Conservation (phyloP, 2,888 invertebrate genomes). For the Chouioia cunea region DNA sequence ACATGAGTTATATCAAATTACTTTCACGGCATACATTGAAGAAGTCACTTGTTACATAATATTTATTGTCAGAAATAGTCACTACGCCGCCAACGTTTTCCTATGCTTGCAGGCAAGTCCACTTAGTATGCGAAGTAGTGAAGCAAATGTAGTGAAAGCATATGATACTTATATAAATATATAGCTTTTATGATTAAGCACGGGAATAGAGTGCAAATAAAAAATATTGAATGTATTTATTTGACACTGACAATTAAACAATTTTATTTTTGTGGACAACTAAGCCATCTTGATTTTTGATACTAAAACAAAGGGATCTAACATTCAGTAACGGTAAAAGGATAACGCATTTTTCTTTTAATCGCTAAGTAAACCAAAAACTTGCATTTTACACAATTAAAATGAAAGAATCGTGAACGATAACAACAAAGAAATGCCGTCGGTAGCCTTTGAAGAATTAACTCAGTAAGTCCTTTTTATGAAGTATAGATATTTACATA, state of each 20-base stretch:
- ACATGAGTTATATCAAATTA: too few relatives aligned
- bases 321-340: too few relatives aligned
- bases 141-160: conserved; percentile 10
- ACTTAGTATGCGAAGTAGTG: conserved; percentile 9
- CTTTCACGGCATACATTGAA: too few relatives aligned
- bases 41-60: too few relatives aligned
- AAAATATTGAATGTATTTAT: too few relatives aligned
- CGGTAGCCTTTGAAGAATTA: conserved; percentile 48
- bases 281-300: not conserved
- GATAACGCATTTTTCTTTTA: too few relatives aligned
- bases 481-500: conserved; percentile 47
- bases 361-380: too few relatives aligned
- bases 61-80: too few relatives aligned
- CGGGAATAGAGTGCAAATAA: not conserved
- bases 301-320: not conserved
- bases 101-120: conserved; percentile 23
- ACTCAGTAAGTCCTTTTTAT: conserved; percentile 14
- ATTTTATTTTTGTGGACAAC: too few relatives aligned
- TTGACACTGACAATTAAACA: too few relatives aligned
- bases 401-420: conserved; percentile 35
- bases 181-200: not conserved
- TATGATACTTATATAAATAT: too few relatives aligned
- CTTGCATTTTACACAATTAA: not conserved
- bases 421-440: conserved; percentile 45
- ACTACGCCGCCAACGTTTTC: conserved; percentile 25